Evolutionary conservation across 2,888 invertebrate species (phyloP), one percentile per base, ranked within the genome.

Genomic region (Amiota communis): DNA sequence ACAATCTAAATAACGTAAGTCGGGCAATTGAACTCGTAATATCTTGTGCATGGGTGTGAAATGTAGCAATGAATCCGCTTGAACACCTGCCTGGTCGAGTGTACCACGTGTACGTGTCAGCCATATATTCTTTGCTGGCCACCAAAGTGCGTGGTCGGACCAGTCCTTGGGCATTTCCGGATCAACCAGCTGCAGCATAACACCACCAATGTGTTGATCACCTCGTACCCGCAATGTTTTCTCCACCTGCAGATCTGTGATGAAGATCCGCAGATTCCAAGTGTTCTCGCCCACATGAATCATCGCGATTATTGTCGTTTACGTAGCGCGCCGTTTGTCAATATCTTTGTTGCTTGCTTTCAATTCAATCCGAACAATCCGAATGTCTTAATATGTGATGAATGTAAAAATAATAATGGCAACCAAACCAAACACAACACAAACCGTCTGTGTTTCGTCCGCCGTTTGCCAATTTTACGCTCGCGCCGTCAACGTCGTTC

Each of bases 141-240:
- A 99, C 99, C 99, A 99, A 1, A 99, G 92, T 0, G 97, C 98
- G 91, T 99, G 99, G 90, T 99, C 99, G 59, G 99, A 99, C 99
- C 99, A 99, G 91, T 99, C 99, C 91, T 97, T 96, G 70, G 97
- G 95, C 90, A 98, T 96, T 88, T 98, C 98, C 96, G 98, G 93
- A 91, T 97, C 98, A 75, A 98, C 98, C 81, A 99, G 93, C 90
- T 95, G 94, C 84, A 99, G 93, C 98, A 99, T 99, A 79, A 99
- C 97, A 83, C 98, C 98, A 80, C 99, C 98, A 90, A 99, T 96
- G 90, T 98, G 98, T 88, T 97, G 94, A 91, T 98, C 98, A 82
- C 99, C 98, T 90, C 96, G 97, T 82, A 98, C 98, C 80, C 98
- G 93, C 87, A 99, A 93, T 73, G 95, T 95, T 87, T 96, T 93